Evolutionary conservation across 2,113 vertebrate species (phyloP).

Genomic region (Rhinoptilus africanus): DNA sequence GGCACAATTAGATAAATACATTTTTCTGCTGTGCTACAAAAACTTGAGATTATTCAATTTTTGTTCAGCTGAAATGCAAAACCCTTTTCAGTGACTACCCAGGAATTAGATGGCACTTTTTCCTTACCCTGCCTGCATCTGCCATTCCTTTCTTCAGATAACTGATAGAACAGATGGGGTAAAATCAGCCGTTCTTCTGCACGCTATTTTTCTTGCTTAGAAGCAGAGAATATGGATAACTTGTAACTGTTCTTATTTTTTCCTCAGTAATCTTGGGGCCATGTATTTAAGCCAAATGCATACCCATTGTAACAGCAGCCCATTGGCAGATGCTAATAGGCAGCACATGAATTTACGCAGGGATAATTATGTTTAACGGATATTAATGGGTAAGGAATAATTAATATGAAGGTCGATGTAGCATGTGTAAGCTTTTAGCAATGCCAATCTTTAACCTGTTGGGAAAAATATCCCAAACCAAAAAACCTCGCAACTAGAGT

Average conservation of each 20-base stretch:
- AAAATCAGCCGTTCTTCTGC: not conserved
- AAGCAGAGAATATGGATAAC: not conserved
- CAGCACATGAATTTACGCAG: not conserved
- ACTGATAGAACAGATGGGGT: not conserved
- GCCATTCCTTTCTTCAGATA: not conserved
- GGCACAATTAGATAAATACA: not conserved
- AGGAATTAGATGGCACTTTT: not conserved
- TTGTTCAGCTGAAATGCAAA: slow-evolving; percentile 23
- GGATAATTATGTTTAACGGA: not conserved
- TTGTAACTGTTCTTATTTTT: not conserved
- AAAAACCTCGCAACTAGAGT: too few species aligned
- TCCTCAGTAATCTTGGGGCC: not conserved
- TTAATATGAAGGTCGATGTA: not conserved
- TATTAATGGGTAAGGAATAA: not conserved
- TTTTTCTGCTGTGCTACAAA: not conserved
- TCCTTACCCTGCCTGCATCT: not conserved
- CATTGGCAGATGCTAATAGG: not conserved
- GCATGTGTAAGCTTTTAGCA: not conserved
- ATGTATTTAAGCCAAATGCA: not conserved
- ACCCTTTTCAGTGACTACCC: not conserved
- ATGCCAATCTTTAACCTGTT: not conserved
- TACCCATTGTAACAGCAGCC: not conserved
- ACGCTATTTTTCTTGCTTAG: not conserved
- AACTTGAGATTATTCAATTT: slow-evolving; percentile 21
- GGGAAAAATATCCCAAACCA: not conserved